Evolutionary conservation across 2,113 vertebrate species (phyloP).

Genomic region (Campylomormyrus tamandua): DNA sequence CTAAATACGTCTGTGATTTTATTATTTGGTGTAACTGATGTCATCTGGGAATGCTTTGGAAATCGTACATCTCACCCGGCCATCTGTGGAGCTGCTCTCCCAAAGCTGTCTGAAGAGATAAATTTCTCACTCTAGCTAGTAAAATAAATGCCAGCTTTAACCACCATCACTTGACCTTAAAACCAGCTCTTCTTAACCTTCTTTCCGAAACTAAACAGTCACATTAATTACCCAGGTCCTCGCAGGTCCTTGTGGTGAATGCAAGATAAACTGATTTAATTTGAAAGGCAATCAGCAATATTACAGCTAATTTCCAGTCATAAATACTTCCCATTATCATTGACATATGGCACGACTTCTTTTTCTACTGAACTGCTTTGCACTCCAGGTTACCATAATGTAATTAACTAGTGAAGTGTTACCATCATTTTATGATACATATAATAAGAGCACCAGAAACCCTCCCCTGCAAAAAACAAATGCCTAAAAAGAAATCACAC

Average conservation of each 20-base stretch:
- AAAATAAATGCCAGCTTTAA: constrained; percentile 13
- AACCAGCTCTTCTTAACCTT: not conserved
- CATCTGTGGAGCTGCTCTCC: not conserved
- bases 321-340: not conserved
- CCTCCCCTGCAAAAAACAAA: not conserved
- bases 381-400: not conserved
- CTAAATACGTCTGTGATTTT: not conserved
- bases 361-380: not conserved
- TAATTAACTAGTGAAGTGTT: not conserved
- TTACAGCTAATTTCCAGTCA: constrained; percentile 1
- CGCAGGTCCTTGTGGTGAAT: not conserved
- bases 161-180: not conserved
- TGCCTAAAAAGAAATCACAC: not conserved
- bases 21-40: not conserved
- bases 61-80: not conserved
- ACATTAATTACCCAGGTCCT: not conserved
- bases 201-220: not conserved
- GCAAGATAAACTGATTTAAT: not conserved
- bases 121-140: not conserved
- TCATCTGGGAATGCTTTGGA: constrained; percentile 4
- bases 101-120: not conserved
- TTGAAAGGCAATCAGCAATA: not conserved
- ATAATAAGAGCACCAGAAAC: not conserved
- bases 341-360: not conserved
- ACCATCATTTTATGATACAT: not conserved